Evolutionary conservation across 2,888 invertebrate genomes (phyloP).

Genomic region (Tenthredo notha): DNA sequence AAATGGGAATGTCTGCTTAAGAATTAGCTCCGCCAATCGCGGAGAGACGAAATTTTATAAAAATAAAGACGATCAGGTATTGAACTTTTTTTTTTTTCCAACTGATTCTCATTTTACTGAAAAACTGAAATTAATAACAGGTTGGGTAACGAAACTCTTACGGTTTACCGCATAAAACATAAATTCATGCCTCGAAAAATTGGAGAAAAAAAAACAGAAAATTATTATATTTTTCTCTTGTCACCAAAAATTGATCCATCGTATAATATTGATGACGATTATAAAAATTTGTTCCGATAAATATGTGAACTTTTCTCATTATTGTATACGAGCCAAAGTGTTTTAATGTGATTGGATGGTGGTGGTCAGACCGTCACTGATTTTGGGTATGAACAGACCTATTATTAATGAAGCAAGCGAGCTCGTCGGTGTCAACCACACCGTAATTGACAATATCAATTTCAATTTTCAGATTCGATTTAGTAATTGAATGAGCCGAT

Average conservation of each 20-base stretch:
- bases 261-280: background rate
- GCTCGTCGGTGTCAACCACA: constrained; percentile 4
- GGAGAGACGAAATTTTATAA: background rate
- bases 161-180: too few relatives aligned
- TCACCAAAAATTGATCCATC: background rate
- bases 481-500: constrained; percentile 6
- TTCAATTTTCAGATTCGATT: constrained; percentile 39
- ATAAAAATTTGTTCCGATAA: background rate
- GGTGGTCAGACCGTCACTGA: background rate
- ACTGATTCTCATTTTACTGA: background rate
- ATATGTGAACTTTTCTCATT: background rate
- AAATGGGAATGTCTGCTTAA: background rate
- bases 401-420: background rate
- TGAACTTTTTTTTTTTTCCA: background rate
- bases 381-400: background rate
- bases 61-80: background rate
- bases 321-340: background rate
- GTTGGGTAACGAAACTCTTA: too few relatives aligned
- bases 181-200: background rate
- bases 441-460: constrained; percentile 37
- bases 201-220: background rate
- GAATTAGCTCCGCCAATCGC: background rate
- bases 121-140: too few relatives aligned
- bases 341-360: background rate
- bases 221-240: background rate